A percentile compares a stretch with the other conserved stretches of the same genome.
Evolutionary conservation across 1,140 invertebrate genomes (phyloP).

Genomic region (Agraylea sexmaculata): DNA sequence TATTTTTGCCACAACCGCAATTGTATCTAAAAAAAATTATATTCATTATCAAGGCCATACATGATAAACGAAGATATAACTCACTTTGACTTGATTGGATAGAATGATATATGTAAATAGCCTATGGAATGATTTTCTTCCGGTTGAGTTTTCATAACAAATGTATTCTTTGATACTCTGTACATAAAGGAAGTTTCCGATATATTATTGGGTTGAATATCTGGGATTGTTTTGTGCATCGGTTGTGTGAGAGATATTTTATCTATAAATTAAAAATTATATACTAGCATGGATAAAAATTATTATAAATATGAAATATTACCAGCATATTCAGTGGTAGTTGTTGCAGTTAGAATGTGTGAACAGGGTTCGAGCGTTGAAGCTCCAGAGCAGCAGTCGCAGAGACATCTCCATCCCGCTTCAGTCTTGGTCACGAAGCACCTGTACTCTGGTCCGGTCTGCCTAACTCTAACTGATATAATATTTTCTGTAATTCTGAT

Average conservation of each 20-base stretch:
- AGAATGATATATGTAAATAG: slow-evolving; percentile 62
- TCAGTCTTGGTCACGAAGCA: slow-evolving; percentile 46
- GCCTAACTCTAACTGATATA: slow-evolving; percentile 57
- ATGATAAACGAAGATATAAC: slow-evolving; percentile 5
- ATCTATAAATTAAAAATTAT: slow-evolving; percentile 12
- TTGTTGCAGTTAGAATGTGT: slow-evolving; percentile 58
- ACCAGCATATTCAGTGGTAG: slow-evolving; percentile 31
- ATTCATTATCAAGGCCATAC: background rate
- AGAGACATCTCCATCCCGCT: background rate
- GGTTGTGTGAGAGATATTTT: slow-evolving; percentile 49
- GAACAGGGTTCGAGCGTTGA: slow-evolving; percentile 34
- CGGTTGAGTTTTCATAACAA: slow-evolving; percentile 65
- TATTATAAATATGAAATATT: background rate
- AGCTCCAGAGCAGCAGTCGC: background rate
- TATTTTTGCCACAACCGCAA: slow-evolving; percentile 10
- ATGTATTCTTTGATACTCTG: slow-evolving; percentile 61
- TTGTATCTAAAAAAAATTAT: slow-evolving; percentile 10
- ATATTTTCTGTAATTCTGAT: too few relatives aligned
- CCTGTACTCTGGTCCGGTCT: slow-evolving; percentile 57
- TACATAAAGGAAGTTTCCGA: slow-evolving; percentile 60
- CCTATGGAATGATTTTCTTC: slow-evolving; percentile 59
- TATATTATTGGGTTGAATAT: slow-evolving; percentile 42
- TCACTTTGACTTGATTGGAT: slow-evolving; percentile 42
- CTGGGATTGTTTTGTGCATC: slow-evolving; percentile 55
- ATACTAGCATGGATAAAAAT: background rate